These are phyloP conservation scores for Aricia agestis DNA, from an alignment of 1,140 invertebrate genomes.

Conservation along the genomic window DNA sequence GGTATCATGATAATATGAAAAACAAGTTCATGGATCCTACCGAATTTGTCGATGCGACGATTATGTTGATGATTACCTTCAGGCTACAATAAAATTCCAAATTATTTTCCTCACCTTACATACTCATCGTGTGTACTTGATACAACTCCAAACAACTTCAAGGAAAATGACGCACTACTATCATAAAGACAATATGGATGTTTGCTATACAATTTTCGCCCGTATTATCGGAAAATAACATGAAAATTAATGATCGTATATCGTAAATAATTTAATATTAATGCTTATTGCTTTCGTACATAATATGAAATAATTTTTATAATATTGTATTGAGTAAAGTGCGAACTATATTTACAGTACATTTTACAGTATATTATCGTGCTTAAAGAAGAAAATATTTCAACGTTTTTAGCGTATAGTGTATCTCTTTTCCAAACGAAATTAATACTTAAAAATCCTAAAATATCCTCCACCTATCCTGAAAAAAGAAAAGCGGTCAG, in stretches of 20 bases:
- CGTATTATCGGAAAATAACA: not conserved
- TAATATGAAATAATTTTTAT: no score
- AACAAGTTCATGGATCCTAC: no score
- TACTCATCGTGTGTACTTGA: not conserved
- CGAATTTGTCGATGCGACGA: no score
- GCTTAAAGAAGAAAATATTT: no score
- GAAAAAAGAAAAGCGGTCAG: not conserved
- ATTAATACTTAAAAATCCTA: not conserved
- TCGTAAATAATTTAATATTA: no score
- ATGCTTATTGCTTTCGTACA: no score
- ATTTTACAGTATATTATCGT: no score
- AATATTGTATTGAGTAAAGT: no score
- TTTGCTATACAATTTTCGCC: not conserved
- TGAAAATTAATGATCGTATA: no score
- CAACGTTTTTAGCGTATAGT: not conserved
- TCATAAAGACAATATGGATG: not conserved
- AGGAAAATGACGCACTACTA: constrained; percentile 3
- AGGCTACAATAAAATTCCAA: not conserved
- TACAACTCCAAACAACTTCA: constrained; percentile 2
- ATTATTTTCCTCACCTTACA: not conserved
- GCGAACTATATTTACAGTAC: no score
- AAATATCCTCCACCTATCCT: not conserved
- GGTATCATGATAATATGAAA: no score
- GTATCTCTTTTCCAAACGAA: not conserved
- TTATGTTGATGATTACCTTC: no score